These are phyloP conservation scores for Galerucella pusilla DNA, from an alignment of 2,888 invertebrate genomes.

Conservation along the genomic window DNA sequence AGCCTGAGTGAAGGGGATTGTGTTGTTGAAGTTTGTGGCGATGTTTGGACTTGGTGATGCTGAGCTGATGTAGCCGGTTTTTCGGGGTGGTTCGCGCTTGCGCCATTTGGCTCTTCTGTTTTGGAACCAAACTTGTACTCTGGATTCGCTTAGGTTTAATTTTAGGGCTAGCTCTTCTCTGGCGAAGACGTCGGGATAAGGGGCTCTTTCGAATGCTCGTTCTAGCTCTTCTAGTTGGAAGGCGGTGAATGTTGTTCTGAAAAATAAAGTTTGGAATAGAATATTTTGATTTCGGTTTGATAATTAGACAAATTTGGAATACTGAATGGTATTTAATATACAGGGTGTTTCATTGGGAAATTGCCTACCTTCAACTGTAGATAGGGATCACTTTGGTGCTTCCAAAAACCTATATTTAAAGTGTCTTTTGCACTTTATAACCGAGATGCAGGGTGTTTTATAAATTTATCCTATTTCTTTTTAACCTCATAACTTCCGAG, in stretches of 20 bases:
- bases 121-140: conserved; percentile 87
- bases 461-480: no score
- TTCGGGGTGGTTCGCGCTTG: conserved; percentile 92
- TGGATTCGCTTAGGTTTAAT: conserved; percentile 85
- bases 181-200: conserved; percentile 96
- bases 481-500: no score
- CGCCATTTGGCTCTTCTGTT: conserved; percentile 95
- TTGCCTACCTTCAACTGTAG: no score
- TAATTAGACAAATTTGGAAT: no score
- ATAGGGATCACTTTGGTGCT: no score
- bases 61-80: conserved; percentile 82
- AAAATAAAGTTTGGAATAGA: conserved; percentile 43
- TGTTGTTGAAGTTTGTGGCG: conserved; percentile 66
- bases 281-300: no score
- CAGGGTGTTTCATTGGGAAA: no score
- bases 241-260: conserved; percentile 94
- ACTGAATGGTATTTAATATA: no score
- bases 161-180: conserved; percentile 93
- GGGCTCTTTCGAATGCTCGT: conserved; percentile 93
- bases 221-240: conserved; percentile 95
- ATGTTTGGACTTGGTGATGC: conserved; percentile 75
- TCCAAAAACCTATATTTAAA: no score
- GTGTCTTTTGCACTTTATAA: no score
- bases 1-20: conserved; percentile 69
- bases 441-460: no score